These are phyloP conservation scores for Ptilonorhynchus violaceus DNA, from an alignment of 2,113 vertebrate species.

Conservation along the genomic window DNA sequence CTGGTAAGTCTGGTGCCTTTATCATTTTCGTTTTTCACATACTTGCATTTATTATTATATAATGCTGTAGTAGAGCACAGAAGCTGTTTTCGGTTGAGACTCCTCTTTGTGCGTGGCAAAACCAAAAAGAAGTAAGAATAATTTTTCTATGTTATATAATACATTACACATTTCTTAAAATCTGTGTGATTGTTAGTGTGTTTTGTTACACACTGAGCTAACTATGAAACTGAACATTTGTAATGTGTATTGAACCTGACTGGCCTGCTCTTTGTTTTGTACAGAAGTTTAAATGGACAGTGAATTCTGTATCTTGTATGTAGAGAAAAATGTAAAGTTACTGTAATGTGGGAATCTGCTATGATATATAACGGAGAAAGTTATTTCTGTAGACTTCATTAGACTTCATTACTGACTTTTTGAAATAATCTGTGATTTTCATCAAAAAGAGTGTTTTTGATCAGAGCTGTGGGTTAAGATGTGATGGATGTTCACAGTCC, in stretches of 20 bases:
- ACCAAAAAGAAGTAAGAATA: neutral
- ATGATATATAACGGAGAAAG: neutral
- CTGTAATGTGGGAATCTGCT: neutral
- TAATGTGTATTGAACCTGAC: neutral
- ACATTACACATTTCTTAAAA: neutral
- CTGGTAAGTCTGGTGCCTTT: neutral
- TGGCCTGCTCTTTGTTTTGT: neutral
- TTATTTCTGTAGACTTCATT: neutral
- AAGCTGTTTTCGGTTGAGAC: neutral
- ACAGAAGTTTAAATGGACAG: neutral
- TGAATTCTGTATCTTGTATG: neutral
- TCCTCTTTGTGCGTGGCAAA: neutral
- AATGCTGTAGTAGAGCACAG: neutral
- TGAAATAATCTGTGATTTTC: neutral
- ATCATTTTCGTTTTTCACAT: neutral
- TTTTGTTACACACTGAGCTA: neutral
- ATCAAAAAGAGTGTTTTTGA: neutral
- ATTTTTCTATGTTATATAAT: neutral
- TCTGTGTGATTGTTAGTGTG: neutral
- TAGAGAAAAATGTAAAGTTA: neutral
- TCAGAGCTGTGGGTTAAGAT: neutral
- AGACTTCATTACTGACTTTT: neutral
- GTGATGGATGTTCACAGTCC: neutral
- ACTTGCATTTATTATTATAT: neutral
- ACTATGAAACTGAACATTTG: neutral